Evolutionary conservation across 2,888 invertebrate genomes (phyloP), one percentile per base, ranked within the genome.

Genomic region (Anagyrus pseudococci): DNA sequence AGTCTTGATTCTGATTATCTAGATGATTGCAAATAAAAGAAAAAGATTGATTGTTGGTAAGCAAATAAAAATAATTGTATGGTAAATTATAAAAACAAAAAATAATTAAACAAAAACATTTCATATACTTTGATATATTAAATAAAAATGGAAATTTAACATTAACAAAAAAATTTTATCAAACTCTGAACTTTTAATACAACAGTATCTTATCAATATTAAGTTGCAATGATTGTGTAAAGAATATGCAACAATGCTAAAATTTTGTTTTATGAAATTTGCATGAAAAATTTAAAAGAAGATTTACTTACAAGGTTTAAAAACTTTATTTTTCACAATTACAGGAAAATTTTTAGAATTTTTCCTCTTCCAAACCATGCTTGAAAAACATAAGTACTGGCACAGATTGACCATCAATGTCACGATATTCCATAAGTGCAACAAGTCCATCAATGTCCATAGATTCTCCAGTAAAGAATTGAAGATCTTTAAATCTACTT

Each of bases 341-440:
- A 77, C 15, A 13, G 2, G 13, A 37, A 10, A 13, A 15, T 69
- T 67, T 75, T 84, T 93, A 96, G 84, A 93, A 94, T 84, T 98
- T 98, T 84, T 98, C 97, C 82, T 96, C 96, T 61, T 91, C 88
- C 67, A 98, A 87, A 68, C 96, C 98, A 75, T 97, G 96, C 83
- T 96, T 97, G 85, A 95, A 95, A 84, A 96, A 95, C 92, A 96
- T 94, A 81, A 98, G 85, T 72, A 95, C 89, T 54, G 98, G 97
- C 55, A 90, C 86, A 70, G 89, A 89, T 3, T 88, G 85, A 54
- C 92, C 94, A 72, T 93, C 87, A 64, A 93, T 89, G 67, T 96
- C 96, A 80, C 95, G 89, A 83, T 96, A 98, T 82, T 96, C 96
- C 83, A 94, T 87, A 80, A 98, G 86, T 66, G 90, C 94, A n/a